Evolutionary conservation across 2,797 vertebrate genomes (phyloP).

Genomic region (Premnoplex brunnescens): DNA sequence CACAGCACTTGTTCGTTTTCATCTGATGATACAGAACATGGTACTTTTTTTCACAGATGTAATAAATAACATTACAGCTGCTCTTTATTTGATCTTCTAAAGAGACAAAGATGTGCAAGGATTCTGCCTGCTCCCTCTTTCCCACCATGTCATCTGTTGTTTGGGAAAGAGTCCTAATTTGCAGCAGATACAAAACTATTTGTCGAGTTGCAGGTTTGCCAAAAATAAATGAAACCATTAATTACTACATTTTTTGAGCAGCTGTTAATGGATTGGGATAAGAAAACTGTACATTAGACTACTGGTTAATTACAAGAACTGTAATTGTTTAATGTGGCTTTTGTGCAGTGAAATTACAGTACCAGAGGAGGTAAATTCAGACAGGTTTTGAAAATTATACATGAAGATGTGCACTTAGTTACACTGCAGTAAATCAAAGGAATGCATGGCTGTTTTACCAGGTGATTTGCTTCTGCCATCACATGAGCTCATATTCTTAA

Average conservation of each 20-base stretch:
- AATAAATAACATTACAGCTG: slow-evolving; percentile 77
- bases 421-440: neutral
- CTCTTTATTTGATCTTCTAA: slow-evolving; percentile 72
- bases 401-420: neutral
- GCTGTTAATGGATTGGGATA: slow-evolving; percentile 79
- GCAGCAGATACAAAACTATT: slow-evolving; percentile 81
- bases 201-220: slow-evolving; percentile 78
- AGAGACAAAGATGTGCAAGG: slow-evolving; percentile 67
- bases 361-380: slow-evolving; percentile 49
- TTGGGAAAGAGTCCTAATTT: slow-evolving; percentile 82
- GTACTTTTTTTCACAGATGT: slow-evolving; percentile 77
- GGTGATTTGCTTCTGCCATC: neutral
- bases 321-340: slow-evolving; percentile 65
- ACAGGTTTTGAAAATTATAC: slow-evolving; percentile 23
- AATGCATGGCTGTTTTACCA: neutral
- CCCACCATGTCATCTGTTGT: slow-evolving; percentile 73
- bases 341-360: slow-evolving; percentile 57
- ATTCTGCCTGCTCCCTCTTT: slow-evolving; percentile 56
- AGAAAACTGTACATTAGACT: slow-evolving; percentile 74
- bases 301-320: slow-evolving; percentile 70
- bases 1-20: slow-evolving; percentile 56
- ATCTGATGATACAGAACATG: slow-evolving; percentile 76
- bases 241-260: slow-evolving; percentile 81
- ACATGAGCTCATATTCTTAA: neutral
- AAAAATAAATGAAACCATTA: slow-evolving; percentile 86